Evolutionary conservation across 2,797 vertebrate genomes (phyloP), one percentile per base, ranked within the genome.

Genomic region (Typhlichthys eigenmanni): DNA sequence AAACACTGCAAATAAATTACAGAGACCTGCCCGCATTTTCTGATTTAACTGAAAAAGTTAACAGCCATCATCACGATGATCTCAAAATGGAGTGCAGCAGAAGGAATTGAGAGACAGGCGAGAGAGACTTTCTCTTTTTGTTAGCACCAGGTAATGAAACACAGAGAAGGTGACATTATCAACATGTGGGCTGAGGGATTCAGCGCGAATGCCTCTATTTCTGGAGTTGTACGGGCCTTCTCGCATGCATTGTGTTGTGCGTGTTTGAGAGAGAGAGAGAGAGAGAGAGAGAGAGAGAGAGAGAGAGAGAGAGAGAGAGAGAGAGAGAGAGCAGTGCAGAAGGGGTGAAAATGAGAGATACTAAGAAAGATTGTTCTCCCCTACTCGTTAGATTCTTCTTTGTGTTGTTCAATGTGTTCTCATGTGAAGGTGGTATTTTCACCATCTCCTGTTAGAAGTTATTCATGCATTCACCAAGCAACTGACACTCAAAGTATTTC

Each of bases 91-190:
- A 58, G 17, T 47, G 19, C 29, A 19, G 12, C 32, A 66, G 49
- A 62, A 17, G 13, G n/a, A 13, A 17, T 2, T 2, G 24, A 24
- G 46, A 13, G 16, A 49, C 10, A 53, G 49, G 17, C 9, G n/a
- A 67, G 57, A 81, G 69, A 65, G 60, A 74, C 61, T 64, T 68
- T 74, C 70, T 74, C 47, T 76, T 73, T 78, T 86, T 80, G 79
- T 87, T 87, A 87, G 78, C 78, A 66, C 81, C 78, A 76, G 72
- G 85, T 87, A 90, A 92, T 88, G 82, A 88, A 90, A 90, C 80
- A 82, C 85, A 66, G 78, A 82, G 78, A 81, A 91, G 81, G 87
- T 91, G 89, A 88, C 81, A 87, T 90, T 88, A 88, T 84, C 86
- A 91, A 87, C 85, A 87, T 79, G 86, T 85, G 84, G 79, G 83